Evolutionary conservation across 2,888 invertebrate species (phyloP), one percentile per base, ranked within the genome.

Genomic region (Plagodis pulveraria): DNA sequence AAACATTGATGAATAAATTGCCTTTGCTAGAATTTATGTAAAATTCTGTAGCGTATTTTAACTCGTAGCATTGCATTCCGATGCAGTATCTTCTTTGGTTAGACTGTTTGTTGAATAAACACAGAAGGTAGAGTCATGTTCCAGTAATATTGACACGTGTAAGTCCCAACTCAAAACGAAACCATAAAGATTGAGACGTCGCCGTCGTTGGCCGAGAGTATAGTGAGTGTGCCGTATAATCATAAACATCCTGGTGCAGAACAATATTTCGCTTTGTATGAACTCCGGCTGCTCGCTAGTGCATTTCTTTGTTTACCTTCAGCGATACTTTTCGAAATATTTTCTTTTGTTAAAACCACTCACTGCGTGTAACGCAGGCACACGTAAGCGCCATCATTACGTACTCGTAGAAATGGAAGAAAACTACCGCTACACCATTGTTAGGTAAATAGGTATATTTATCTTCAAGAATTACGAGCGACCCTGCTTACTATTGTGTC

Each of bases 191-290:
- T 86, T 82, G 84, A 84, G 85, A 87, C 70, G 75, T 40, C 55
- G 62, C 22, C 56, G 62, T 51, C 56, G 58, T 50, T 47, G 47
- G 58, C 10, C 50, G 56, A 52, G 60, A 77, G 84, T 76, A 80
- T 79, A 85, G 84, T 81, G 82, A 84, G 83, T 86, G 80, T 78
- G 81, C 86, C 77, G 87, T 88, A 86, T 88, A 86, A 89, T 89
- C 86, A 89, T 89, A 89, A 89, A 87, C 83, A 89, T 89, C 87
- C 87, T 84, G 84, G 76, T 78, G 78, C 81, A 74, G 78, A 80
- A 84, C 86, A 86, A 88, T 89, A 89, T 87, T 87, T 84, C 83
- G 82, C 89, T 87, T 89, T 90, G 87, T 89, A 84, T 81, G 83
- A 86, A 81, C 86, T 87, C 83, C 74, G 79, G 75, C 81, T 81